These are phyloP conservation scores for Tupiocoris notatus DNA, from an alignment of 2,888 invertebrate genomes.

Conservation along the genomic window DNA sequence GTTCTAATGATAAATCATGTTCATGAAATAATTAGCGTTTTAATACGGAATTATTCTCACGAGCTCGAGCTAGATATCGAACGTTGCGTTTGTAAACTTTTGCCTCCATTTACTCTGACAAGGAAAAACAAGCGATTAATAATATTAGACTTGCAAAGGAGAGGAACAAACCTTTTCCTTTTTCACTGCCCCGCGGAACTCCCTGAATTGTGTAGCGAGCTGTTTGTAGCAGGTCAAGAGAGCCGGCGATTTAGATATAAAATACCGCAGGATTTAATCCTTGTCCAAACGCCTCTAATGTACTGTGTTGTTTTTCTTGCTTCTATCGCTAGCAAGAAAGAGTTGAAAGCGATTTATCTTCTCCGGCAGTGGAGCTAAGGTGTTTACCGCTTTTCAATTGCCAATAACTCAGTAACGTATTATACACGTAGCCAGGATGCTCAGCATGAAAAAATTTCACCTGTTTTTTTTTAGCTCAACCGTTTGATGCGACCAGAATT, in stretches of 20 bases:
- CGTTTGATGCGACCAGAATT: too few relatives aligned
- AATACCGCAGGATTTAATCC: background rate
- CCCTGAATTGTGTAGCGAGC: background rate
- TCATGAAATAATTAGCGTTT: too few relatives aligned
- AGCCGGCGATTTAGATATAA: background rate
- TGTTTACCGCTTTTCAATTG: background rate
- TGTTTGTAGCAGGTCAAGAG: background rate
- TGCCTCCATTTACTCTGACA: too few relatives aligned
- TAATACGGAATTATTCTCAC: too few relatives aligned
- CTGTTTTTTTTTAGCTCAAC: too few relatives aligned
- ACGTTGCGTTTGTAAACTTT: conserved; percentile 3
- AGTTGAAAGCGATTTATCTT: background rate
- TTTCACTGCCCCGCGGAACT: background rate
- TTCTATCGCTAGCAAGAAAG: background rate
- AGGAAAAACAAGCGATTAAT: background rate
- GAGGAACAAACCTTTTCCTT: background rate
- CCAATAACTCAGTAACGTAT: background rate
- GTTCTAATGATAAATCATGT: too few relatives aligned
- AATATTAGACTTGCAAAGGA: background rate
- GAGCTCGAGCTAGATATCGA: conserved; percentile 5
- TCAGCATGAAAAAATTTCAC: too few relatives aligned
- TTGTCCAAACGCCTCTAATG: background rate
- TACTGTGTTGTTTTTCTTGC: background rate
- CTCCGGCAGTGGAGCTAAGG: background rate
- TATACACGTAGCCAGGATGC: background rate